Percentiles rank a stretch among this genome's conserved stretches.
Evolutionary conservation across 2,888 invertebrate genomes (phyloP).

Genomic region (Julus scanicus): DNA sequence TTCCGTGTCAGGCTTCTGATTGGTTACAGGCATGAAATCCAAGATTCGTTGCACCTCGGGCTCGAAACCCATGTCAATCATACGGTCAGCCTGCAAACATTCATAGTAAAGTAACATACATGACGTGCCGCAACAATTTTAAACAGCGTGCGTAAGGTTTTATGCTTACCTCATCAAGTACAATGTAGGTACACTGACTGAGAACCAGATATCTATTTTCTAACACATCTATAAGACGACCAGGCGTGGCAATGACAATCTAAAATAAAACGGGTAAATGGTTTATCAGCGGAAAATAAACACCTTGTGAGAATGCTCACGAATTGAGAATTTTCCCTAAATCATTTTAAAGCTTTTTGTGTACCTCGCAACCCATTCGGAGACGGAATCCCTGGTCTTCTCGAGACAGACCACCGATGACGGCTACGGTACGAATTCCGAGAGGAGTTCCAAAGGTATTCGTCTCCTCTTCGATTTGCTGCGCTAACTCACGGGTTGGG

Average conservation of each 20-base stretch:
- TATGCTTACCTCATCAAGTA: conserved; percentile 69
- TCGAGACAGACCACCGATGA: conserved; percentile 89
- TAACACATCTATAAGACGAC: conserved; percentile 97
- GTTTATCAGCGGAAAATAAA: background rate
- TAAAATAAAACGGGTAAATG: conserved; percentile 61
- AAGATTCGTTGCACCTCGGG: conserved; percentile 95
- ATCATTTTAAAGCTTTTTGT: background rate
- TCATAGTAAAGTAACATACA: background rate
- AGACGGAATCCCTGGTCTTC: conserved; percentile 99
- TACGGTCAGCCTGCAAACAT: conserved; percentile 89
- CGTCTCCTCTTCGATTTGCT: conserved; percentile 99
- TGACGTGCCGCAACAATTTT: background rate
- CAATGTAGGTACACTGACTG: conserved; percentile 98
- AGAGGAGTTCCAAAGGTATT: conserved; percentile 95
- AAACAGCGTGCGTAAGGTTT: background rate
- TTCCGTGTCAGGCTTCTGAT: conserved; percentile 97
- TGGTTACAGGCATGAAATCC: conserved; percentile 97
- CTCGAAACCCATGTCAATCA: conserved; percentile 99
- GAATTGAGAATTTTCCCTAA: background rate
- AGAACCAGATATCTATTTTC: conserved; percentile 98
- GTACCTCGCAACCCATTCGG: conserved; percentile 92
- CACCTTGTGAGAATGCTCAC: background rate
- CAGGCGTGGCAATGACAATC: conserved; percentile 99
- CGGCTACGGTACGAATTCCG: conserved; percentile 93
- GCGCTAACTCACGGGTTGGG: conserved; percentile 98